phyloP scores from a whole-genome alignment of 2,113 vertebrate genomes.

The Nanorana parkeri region DNA sequence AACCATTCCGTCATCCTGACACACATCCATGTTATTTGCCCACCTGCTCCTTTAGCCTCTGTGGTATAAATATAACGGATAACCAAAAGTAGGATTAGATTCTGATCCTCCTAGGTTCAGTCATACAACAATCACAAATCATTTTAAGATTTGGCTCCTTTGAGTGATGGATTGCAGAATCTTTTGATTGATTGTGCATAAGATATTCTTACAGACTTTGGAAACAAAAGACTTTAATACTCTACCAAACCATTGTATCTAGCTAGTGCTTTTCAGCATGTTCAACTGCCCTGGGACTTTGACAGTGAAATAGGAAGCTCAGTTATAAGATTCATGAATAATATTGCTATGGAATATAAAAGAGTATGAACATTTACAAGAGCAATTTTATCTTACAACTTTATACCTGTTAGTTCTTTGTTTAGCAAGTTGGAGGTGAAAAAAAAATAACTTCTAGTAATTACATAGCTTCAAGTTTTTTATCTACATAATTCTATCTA shows the following conservation, averaged over 20 bases:
- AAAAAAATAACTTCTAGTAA: too few species aligned
- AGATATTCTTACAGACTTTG: conserved; percentile 25
- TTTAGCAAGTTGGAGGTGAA: too few species aligned
- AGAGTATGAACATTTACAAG: too few species aligned
- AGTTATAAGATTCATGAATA: neutral
- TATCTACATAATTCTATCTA: too few species aligned
- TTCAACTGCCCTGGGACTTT: neutral
- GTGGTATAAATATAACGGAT: conserved; percentile 48
- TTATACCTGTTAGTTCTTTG: too few species aligned
- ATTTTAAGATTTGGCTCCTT: conserved; percentile 31
- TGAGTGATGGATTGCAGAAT: conserved; percentile 46
- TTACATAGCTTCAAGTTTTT: too few species aligned
- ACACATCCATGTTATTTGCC: conserved; percentile 37
- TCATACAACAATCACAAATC: conserved; percentile 50
- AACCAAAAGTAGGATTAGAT: conserved; percentile 37
- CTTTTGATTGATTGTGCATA: conserved; percentile 29
- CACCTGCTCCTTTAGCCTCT: conserved; percentile 45
- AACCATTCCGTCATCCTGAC: conserved; percentile 41
- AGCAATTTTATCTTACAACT: too few species aligned
- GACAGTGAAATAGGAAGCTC: neutral
- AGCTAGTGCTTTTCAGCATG: neutral
- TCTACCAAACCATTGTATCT: neutral
- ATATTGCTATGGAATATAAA: too few species aligned
- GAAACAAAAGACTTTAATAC: conserved; percentile 18
- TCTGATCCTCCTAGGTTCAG: conserved; percentile 39